Conservation (phyloP, 2,113 vertebrate genomes). For the Bubo blakistoni region DNA sequence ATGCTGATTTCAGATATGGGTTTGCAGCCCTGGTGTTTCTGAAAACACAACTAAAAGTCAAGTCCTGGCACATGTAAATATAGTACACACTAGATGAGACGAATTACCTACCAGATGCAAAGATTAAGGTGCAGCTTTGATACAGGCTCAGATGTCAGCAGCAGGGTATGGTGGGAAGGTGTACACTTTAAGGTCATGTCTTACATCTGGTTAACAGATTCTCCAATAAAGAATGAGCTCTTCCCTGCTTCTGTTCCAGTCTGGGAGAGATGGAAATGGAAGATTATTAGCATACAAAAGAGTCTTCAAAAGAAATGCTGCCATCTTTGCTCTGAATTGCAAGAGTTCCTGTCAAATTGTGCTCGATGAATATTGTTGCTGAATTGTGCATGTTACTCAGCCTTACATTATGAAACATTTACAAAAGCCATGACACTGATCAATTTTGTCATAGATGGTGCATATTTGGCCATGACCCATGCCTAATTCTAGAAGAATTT, state of each 20-base stretch:
- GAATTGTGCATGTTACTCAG: not conserved
- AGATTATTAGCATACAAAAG: not conserved
- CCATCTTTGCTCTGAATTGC: not conserved
- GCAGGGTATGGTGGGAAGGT: not conserved
- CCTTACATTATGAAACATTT: not conserved
- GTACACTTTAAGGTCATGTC: not conserved
- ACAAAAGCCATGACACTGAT: not conserved
- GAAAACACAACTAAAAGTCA: not conserved
- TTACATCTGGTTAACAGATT: not conserved
- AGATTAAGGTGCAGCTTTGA: not conserved
- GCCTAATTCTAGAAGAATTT: not conserved
- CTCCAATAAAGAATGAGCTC: not conserved
- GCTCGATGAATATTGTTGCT: not conserved
- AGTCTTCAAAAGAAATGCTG: not conserved
- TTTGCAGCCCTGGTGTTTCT: not conserved
- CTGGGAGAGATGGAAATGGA: not conserved
- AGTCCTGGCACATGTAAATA: not conserved
- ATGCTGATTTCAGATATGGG: not conserved
- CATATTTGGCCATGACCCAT: not conserved
- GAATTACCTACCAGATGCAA: not conserved
- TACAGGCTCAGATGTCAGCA: not conserved
- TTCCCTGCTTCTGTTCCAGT: not conserved
- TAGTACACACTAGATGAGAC: not conserved
- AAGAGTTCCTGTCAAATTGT: not conserved
- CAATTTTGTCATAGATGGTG: not conserved